A percentile compares a stretch with the other conserved stretches of the same genome.
Evolutionary conservation across 30 jellyfish, hydroid and myxozoan species (phyloP).

Genomic region (Turritopsis rubra): DNA sequence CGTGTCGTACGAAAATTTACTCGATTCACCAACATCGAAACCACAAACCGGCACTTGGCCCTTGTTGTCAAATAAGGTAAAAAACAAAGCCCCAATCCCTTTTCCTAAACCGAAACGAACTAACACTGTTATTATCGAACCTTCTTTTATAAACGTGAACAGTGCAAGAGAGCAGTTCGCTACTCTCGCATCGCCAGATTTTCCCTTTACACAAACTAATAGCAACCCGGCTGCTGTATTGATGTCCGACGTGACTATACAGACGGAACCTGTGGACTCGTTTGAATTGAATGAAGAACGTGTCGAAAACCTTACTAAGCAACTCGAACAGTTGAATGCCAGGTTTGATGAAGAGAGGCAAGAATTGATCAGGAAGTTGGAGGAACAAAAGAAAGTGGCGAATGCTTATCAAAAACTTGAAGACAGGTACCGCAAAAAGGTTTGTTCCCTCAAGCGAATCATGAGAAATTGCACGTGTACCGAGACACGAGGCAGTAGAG

Average conservation of each 20-base stretch:
- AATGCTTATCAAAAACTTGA: conserved; percentile 92
- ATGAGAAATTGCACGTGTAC: conserved; percentile 63
- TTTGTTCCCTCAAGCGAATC: conserved; percentile 47
- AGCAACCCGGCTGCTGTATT: neutral
- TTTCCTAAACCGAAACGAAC: neutral
- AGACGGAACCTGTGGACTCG: neutral
- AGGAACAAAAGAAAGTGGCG: conserved; percentile 93
- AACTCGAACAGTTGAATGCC: conserved; percentile 8
- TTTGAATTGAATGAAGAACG: neutral
- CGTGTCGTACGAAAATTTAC: neutral
- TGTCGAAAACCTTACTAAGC: conserved; percentile 28
- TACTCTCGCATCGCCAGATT: neutral
- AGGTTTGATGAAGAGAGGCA: conserved; percentile 31
- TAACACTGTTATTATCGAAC: conserved; percentile 17
- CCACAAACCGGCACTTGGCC: neutral
- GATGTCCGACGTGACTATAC: neutral
- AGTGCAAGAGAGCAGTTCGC: conserved; percentile 24
- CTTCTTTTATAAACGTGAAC: conserved; percentile 17
- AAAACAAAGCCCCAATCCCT: neutral
- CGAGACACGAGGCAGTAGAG: conserved; percentile 2
- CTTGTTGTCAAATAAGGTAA: neutral
- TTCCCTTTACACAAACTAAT: neutral
- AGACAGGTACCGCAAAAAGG: conserved; percentile 85
- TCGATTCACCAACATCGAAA: neutral
- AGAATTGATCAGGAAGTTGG: conserved; percentile 45